phyloP scores from a whole-genome alignment of 2,888 invertebrate genomes.

The Macrophya annulata region DNA sequence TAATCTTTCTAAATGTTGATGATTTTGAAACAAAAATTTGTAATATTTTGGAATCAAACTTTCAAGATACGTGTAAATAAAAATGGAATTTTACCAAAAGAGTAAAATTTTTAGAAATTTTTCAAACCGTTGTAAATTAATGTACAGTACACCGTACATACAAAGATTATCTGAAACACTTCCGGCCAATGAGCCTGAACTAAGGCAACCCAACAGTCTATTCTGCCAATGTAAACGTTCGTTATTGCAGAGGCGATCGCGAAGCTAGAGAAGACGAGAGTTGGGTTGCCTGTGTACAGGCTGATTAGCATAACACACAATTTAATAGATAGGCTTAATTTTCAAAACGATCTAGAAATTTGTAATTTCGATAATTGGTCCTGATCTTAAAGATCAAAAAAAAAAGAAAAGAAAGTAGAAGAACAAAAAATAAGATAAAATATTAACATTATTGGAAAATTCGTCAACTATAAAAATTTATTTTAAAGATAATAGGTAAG shows the following conservation, averaged over 20 bases:
- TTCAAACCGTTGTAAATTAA: background rate
- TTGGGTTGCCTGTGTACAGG: background rate
- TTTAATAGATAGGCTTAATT: too few relatives aligned
- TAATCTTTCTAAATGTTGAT: too few relatives aligned
- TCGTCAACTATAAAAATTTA: background rate
- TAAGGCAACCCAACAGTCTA: background rate
- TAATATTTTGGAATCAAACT: too few relatives aligned
- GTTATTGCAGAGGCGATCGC: background rate
- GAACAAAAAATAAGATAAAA: background rate
- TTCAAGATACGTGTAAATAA: too few relatives aligned
- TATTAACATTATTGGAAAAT: background rate
- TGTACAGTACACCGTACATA: background rate
- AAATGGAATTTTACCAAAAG: background rate
- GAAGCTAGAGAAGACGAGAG: background rate
- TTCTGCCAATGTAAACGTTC: background rate
- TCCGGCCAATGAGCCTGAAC: background rate
- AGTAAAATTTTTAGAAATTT: background rate
- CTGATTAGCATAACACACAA: background rate
- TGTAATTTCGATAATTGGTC: background rate
- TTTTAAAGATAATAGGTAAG: too few relatives aligned
- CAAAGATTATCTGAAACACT: background rate
- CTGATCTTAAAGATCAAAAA: background rate
- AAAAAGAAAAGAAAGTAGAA: background rate
- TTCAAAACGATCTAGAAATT: too few relatives aligned
- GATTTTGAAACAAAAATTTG: too few relatives aligned